Evolutionary conservation across 2,888 invertebrate species (phyloP).

Genomic region (Frankliniella fusca): DNA sequence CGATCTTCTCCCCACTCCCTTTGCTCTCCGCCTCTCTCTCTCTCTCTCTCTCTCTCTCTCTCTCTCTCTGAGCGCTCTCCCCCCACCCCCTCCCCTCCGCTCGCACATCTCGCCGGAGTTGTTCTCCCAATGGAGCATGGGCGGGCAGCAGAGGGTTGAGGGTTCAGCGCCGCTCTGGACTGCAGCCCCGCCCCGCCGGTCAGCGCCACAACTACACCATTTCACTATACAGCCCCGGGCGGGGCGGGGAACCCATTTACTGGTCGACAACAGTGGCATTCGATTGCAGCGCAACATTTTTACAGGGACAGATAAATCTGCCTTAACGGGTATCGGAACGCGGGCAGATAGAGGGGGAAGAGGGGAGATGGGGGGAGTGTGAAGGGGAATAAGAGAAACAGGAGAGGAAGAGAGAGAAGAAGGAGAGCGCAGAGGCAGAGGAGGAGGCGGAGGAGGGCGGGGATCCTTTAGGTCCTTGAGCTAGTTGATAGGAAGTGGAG

Average conservation of each 20-base stretch:
- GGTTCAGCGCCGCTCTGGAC: too few relatives aligned
- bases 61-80: neutral
- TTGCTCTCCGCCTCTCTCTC: neutral
- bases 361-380: slow-evolving; percentile 27
- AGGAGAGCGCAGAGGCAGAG: slow-evolving; percentile 32
- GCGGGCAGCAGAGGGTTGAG: neutral
- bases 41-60: neutral
- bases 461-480: slow-evolving; percentile 28
- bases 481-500: slow-evolving; percentile 31
- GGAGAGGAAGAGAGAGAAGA: slow-evolving; percentile 32
- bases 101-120: neutral
- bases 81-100: neutral
- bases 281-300: too few relatives aligned
- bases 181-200: too few relatives aligned
- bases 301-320: too few relatives aligned
- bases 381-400: slow-evolving; percentile 13
- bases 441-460: slow-evolving; percentile 34
- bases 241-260: too few relatives aligned
- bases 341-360: neutral
- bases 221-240: too few relatives aligned
- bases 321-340: too few relatives aligned
- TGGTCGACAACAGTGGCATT: too few relatives aligned
- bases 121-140: neutral
- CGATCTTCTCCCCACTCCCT: neutral
- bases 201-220: too few relatives aligned